Conservation (phyloP, 2,113 vertebrate species). For the Pipa parva region DNA sequence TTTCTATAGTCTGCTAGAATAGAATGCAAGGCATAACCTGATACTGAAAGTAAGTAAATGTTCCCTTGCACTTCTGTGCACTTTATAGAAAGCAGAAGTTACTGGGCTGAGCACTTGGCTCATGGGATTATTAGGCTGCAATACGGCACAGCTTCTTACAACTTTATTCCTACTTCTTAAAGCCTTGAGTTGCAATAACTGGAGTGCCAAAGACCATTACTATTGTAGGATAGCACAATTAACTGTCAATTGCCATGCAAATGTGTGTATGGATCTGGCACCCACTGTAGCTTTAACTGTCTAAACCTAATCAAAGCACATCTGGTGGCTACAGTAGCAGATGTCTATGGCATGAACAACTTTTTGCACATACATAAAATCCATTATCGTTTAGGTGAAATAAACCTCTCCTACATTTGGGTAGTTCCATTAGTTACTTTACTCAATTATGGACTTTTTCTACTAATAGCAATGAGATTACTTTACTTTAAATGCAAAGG, state of each 20-base stretch:
- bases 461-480: too few species aligned
- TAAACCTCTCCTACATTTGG: too few species aligned
- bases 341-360: neutral
- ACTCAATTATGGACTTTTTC: too few species aligned
- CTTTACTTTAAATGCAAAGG: too few species aligned
- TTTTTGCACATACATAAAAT: neutral
- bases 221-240: conserved; percentile 21
- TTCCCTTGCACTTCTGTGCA: neutral
- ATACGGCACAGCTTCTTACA: neutral
- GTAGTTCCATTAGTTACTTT: too few species aligned
- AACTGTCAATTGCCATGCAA: conserved; percentile 39
- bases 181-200: conserved; percentile 28
- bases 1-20: too few species aligned
- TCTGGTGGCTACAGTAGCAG: conserved; percentile 36
- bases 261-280: conserved; percentile 16
- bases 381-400: too few species aligned
- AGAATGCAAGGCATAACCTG: too few species aligned
- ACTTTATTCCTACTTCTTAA: conserved; percentile 1
- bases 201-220: conserved; percentile 19
- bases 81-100: neutral
- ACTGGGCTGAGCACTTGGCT: neutral
- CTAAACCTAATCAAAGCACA: conserved; percentile 30
- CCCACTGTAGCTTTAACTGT: conserved; percentile 17
- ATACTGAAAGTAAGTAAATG: neutral
- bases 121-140: neutral